A percentile compares a stretch with the other conserved stretches of the same genome.
Evolutionary conservation across 1,140 invertebrate species (phyloP).

Genomic region (Dreissena polymorpha): DNA sequence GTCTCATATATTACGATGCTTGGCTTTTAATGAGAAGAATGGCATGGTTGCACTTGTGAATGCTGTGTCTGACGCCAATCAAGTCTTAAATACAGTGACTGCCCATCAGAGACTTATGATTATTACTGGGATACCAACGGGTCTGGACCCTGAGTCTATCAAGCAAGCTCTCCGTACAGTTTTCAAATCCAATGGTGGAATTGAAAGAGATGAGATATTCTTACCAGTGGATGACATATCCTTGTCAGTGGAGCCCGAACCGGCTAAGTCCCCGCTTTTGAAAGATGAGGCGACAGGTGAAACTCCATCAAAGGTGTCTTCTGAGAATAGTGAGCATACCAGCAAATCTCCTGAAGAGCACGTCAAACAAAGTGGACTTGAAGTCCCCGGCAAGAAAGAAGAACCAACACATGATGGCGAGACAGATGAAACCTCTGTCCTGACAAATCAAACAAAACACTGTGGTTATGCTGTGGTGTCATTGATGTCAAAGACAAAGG

Average conservation of each 20-base stretch:
- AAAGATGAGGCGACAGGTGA: constrained; percentile 35
- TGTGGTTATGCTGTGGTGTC: constrained; percentile 75
- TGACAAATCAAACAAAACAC: constrained; percentile 9
- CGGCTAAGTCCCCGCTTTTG: constrained; percentile 18
- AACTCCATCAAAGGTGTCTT: background rate
- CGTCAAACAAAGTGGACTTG: background rate
- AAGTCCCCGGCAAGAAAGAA: background rate
- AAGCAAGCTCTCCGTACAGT: constrained; percentile 67
- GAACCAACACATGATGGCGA: background rate
- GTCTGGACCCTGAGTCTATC: constrained; percentile 62
- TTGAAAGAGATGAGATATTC: constrained; percentile 73
- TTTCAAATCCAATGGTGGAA: constrained; percentile 71
- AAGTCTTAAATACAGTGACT: constrained; percentile 65
- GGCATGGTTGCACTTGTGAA: constrained; percentile 67
- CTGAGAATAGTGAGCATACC: background rate
- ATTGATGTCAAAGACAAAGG: constrained; percentile 73
- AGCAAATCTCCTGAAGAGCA: constrained; percentile 15
- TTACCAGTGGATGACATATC: constrained; percentile 60
- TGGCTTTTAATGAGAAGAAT: constrained; percentile 71
- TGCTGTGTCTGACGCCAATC: constrained; percentile 71
- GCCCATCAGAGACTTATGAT: constrained; percentile 74
- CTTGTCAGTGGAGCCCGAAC: background rate
- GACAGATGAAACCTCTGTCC: background rate
- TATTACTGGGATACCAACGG: constrained; percentile 74
- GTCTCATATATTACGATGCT: constrained; percentile 73